Conservation (phyloP, 2,888 invertebrate species). For the Theretra japonica region DNA sequence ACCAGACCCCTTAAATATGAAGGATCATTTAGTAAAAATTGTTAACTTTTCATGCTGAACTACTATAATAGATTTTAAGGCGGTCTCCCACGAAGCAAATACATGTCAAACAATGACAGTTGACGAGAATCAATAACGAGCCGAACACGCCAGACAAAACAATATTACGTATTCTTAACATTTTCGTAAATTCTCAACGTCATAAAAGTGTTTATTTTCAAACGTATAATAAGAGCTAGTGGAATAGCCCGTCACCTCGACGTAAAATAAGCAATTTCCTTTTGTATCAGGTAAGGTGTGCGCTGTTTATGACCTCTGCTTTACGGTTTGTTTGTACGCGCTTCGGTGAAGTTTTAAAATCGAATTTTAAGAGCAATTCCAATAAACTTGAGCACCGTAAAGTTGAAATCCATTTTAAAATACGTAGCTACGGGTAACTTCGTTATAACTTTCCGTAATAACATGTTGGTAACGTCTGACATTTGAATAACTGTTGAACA, state of each 20-base stretch:
- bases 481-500: background rate
- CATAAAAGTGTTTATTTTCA: conserved; percentile 74
- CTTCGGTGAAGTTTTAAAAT: conserved; percentile 65
- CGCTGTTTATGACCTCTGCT: conserved; percentile 68
- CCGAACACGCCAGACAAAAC: conserved; percentile 4
- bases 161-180: conserved; percentile 25
- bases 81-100: background rate
- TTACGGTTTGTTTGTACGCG: conserved; percentile 78
- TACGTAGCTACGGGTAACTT: conserved; percentile 26
- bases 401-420: conserved; percentile 29
- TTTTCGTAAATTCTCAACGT: conserved; percentile 33
- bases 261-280: conserved; percentile 83
- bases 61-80: background rate
- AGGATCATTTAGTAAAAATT: too few species aligned
- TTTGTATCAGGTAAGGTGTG: conserved; percentile 79
- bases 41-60: too few species aligned
- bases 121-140: background rate
- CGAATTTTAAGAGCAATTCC: conserved; percentile 67
- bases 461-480: conserved; percentile 11
- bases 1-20: too few species aligned
- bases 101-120: background rate
- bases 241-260: conserved; percentile 69
- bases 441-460: conserved; percentile 27
- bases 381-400: conserved; percentile 52
- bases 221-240: conserved; percentile 69